phyloP scores from a whole-genome alignment of 2,797 vertebrate genomes.

The Sebastiscus tertius region DNA sequence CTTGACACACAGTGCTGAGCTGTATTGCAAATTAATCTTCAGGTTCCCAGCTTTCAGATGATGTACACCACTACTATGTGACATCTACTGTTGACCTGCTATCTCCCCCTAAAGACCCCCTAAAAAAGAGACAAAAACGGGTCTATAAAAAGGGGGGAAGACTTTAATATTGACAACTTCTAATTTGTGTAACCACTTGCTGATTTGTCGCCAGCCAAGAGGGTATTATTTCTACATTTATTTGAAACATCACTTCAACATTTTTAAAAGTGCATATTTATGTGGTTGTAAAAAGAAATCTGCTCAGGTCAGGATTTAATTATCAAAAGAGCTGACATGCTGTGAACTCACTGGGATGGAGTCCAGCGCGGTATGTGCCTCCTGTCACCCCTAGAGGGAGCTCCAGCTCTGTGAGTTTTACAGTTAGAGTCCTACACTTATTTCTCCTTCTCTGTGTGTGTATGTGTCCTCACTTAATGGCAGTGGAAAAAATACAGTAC shows the following conservation, averaged over 20 bases:
- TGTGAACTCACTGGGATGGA: slow-evolving; percentile 4
- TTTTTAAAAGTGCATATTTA: background rate
- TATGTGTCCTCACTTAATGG: background rate
- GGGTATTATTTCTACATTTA: background rate
- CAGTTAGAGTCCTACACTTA: background rate
- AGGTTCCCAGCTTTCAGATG: too few species aligned
- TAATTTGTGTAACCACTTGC: background rate
- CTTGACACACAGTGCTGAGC: too few species aligned
- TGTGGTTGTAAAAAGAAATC: background rate
- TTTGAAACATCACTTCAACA: background rate
- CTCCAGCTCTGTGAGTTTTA: slow-evolving; percentile 47
- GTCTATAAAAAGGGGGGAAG: too few species aligned
- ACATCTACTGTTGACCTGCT: too few species aligned
- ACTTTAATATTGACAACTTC: background rate
- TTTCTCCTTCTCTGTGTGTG: slow-evolving; percentile 22
- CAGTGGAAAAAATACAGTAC: slow-evolving; percentile 23
- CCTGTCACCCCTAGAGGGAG: slow-evolving; percentile 67
- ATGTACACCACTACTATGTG: too few species aligned
- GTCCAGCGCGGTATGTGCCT: background rate
- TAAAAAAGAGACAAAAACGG: too few species aligned
- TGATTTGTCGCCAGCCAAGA: background rate
- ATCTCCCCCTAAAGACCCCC: too few species aligned
- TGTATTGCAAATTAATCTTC: rapidly evolving
- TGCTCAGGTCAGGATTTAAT: slow-evolving; percentile 23
- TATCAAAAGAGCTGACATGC: background rate